These are phyloP conservation scores for Aphelinus atriplicis DNA, from an alignment of 1,140 invertebrate species.

Conservation along the genomic window DNA sequence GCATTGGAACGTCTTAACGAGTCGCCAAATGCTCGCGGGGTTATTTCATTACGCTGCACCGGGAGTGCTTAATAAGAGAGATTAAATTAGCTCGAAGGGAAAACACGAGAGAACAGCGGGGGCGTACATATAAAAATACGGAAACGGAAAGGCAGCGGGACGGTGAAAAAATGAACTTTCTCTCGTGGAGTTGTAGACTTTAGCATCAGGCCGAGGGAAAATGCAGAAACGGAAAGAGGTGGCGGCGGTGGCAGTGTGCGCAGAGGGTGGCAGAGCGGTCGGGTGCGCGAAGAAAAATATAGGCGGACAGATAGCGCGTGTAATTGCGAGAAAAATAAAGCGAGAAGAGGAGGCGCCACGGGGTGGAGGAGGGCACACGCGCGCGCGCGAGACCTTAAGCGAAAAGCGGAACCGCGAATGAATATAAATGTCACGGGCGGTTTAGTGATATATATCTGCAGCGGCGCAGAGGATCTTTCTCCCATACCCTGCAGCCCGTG, in stretches of 20 bases:
- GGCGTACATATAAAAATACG: no score
- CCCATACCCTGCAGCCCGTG: background rate
- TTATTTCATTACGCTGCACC: no score
- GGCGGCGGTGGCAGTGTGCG: background rate
- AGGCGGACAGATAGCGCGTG: constrained; percentile 7
- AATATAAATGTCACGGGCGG: constrained; percentile 48
- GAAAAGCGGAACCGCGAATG: constrained; percentile 42
- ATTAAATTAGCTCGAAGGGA: no score
- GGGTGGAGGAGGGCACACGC: background rate
- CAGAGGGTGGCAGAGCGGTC: background rate
- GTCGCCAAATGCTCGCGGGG: no score
- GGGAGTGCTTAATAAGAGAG: no score
- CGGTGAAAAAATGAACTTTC: no score
- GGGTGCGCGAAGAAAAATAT: background rate
- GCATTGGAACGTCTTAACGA: no score
- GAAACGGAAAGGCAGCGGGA: no score
- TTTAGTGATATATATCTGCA: constrained; percentile 39
- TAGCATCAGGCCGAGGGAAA: no score
- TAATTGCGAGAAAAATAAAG: constrained; percentile 33
- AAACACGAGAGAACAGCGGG: background rate
- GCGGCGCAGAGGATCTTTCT: constrained; percentile 38
- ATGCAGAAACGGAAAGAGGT: no score
- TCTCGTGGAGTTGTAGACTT: no score
- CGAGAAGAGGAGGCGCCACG: background rate
- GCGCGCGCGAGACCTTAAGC: constrained; percentile 40